Percentiles rank a stretch among this genome's conserved stretches.
phyloP scores from a whole-genome alignment of 2,888 invertebrate genomes.

The Mongoloraphidia duomilia region DNA sequence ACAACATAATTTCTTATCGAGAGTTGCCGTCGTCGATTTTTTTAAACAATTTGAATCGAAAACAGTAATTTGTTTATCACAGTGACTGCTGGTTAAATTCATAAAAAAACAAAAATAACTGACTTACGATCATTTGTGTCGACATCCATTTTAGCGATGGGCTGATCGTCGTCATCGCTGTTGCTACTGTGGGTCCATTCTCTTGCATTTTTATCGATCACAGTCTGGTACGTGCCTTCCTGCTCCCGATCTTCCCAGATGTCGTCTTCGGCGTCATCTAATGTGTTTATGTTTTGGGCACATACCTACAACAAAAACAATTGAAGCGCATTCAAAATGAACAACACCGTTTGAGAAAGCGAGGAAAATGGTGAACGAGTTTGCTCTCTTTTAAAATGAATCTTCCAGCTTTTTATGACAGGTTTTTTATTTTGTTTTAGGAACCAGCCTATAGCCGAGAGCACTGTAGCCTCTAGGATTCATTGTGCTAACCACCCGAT shows the following conservation, averaged over 20 bases:
- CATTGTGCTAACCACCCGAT: too few relatives aligned
- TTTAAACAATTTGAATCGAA: background rate
- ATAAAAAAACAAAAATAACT: slow-evolving; percentile 2
- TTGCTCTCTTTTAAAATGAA: too few relatives aligned
- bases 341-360: too few relatives aligned
- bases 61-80: background rate
- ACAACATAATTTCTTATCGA: background rate
- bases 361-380: too few relatives aligned
- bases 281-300: slow-evolving; percentile 26
- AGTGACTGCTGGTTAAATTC: background rate
- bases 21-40: background rate
- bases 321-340: slow-evolving; percentile 23
- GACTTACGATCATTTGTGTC: slow-evolving; percentile 32
- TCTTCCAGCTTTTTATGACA: too few relatives aligned
- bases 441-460: too few relatives aligned
- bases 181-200: slow-evolving; percentile 28
- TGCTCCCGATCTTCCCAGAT: slow-evolving; percentile 33
- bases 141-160: slow-evolving; percentile 28
- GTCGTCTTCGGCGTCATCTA: slow-evolving; percentile 26
- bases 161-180: slow-evolving; percentile 34
- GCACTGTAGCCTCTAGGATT: too few relatives aligned
- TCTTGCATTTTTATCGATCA: slow-evolving; percentile 29
- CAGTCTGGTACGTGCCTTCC: slow-evolving; percentile 29
- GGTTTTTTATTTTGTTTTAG: too few relatives aligned
- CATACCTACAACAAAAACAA: slow-evolving; percentile 12